Conservation (phyloP, 1,140 invertebrate genomes). For the Drosophila sturtevanti region DNA sequence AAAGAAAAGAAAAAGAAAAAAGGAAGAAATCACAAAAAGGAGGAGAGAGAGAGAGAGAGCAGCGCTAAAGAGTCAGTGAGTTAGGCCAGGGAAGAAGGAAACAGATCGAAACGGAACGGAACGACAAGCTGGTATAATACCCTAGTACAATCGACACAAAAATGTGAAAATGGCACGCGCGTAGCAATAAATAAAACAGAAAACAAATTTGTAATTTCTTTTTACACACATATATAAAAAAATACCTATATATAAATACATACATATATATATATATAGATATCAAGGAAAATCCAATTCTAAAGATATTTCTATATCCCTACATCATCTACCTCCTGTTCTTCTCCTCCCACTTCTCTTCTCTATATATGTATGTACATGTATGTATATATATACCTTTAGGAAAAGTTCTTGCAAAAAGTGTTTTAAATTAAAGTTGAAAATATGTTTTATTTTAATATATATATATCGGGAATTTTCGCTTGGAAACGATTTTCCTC, state of each 20-base stretch:
- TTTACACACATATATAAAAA: background rate
- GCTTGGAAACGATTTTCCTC: constrained; percentile 53
- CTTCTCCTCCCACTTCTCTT: background rate
- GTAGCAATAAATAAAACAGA: constrained; percentile 33
- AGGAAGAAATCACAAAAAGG: background rate
- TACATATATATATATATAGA: constrained; percentile 20
- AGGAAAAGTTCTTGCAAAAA: constrained; percentile 38
- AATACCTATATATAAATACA: constrained; percentile 1
- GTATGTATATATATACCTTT: background rate
- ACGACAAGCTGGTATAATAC: background rate
- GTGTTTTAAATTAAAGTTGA: constrained; percentile 49
- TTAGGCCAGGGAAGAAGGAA: background rate
- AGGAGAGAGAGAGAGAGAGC: background rate
- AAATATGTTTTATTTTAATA: constrained; percentile 1
- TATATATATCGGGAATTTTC: constrained; percentile 65
- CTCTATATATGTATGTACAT: background rate
- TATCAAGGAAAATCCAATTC: constrained; percentile 24
- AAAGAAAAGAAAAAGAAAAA: background rate
- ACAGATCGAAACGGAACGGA: background rate
- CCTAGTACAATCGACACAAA: background rate
- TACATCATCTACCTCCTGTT: background rate
- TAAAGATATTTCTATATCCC: constrained; percentile 26
- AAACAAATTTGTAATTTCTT: constrained; percentile 11
- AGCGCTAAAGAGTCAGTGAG: background rate
- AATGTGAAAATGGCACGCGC: constrained; percentile 69